phyloP scores from a whole-genome alignment of 2,888 invertebrate species.

The Camponotus fellah region DNA sequence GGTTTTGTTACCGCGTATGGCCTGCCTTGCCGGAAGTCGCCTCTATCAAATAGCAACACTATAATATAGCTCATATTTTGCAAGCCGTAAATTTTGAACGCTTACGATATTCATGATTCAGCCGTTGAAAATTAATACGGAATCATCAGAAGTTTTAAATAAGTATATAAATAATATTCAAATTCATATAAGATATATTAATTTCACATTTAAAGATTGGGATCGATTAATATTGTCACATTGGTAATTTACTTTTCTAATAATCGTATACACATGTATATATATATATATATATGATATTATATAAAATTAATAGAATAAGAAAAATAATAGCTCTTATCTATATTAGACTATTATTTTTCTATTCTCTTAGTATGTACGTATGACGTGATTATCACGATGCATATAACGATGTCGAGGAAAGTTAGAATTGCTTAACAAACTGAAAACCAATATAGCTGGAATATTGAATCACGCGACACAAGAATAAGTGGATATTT shows the following conservation, averaged over 20 bases:
- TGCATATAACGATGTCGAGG: not conserved
- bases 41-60: constrained; percentile 36
- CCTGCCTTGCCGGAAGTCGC: constrained; percentile 63
- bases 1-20: constrained; percentile 60
- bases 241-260: not conserved
- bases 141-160: not conserved
- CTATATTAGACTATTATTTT: not conserved
- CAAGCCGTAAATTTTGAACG: constrained; percentile 12
- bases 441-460: not conserved
- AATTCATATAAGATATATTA: not conserved
- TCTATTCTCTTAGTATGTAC: not conserved
- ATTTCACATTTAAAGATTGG: not conserved
- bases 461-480: not conserved
- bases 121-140: constrained; percentile 30
- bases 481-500: not conserved
- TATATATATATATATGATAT: too few species aligned
- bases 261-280: not conserved
- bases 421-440: not conserved
- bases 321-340: not conserved
- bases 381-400: not conserved
- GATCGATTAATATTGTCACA: not conserved
- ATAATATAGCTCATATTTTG: constrained; percentile 1
- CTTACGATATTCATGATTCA: not conserved
- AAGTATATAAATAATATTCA: not conserved
- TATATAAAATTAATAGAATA: not conserved